Conservation (phyloP, 2,888 invertebrate species). For the Sphaeridia pumilis region DNA sequence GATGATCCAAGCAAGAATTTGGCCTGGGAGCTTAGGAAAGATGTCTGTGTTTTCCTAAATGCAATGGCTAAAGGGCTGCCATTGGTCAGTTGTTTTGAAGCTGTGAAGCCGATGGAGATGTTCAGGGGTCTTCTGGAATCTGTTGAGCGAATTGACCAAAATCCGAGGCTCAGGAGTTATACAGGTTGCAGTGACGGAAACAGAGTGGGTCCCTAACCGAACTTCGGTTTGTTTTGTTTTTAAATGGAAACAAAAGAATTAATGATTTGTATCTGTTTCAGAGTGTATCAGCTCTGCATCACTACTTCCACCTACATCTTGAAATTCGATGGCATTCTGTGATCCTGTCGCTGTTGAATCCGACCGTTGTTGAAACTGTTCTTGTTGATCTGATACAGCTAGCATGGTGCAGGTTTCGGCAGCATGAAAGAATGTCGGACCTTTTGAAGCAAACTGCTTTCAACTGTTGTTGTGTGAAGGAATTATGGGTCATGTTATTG, state of each 20-base stretch:
- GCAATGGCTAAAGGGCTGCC: conserved; percentile 14
- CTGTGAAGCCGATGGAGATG: conserved; percentile 8
- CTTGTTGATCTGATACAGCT: conserved; percentile 26
- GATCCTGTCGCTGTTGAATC: conserved; percentile 30
- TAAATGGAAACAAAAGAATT: conserved; percentile 1
- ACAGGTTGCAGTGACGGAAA: conserved; percentile 27
- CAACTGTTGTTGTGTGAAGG: conserved; percentile 48
- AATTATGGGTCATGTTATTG: conserved; percentile 48
- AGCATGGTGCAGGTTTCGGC: conserved; percentile 18
- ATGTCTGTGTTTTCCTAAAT: conserved; percentile 23
- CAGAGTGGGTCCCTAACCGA: conserved; percentile 9
- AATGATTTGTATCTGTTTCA: conserved; percentile 35
- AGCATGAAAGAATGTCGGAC: too few relatives aligned
- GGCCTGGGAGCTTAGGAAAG: conserved; percentile 24
- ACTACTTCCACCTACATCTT: conserved; percentile 44
- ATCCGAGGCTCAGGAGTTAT: conserved; percentile 19
- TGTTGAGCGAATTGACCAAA: conserved; percentile 9
- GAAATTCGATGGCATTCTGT: conserved; percentile 44
- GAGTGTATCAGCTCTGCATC: conserved; percentile 43
- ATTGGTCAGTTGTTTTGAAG: conserved; percentile 8
- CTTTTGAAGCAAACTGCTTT: conserved; percentile 45
- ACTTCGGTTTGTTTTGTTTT: not conserved
- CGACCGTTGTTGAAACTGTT: conserved; percentile 18
- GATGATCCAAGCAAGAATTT: not conserved
- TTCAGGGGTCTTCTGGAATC: conserved; percentile 25